These are phyloP conservation scores for Penaeus monodon DNA, from an alignment of 2,888 invertebrate species.

Conservation along the genomic window DNA sequence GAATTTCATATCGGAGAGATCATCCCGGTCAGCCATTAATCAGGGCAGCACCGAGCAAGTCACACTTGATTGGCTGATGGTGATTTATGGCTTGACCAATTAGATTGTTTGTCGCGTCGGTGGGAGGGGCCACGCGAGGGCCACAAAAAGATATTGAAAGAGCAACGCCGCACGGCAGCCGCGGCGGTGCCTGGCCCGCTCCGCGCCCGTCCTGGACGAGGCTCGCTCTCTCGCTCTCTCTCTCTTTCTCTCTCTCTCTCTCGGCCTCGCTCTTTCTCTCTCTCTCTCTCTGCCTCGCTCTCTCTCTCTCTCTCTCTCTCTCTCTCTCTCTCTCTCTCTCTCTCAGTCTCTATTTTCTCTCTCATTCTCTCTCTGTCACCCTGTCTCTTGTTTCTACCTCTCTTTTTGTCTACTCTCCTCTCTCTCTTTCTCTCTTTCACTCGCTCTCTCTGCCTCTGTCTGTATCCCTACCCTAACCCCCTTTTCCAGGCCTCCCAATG, in stretches of 20 bases:
- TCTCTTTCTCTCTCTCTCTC: constrained; percentile 1
- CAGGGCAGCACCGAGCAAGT: constrained; percentile 51
- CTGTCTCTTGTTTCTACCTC: too few relatives aligned
- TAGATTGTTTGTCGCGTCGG: constrained; percentile 61
- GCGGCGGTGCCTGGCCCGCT: not conserved
- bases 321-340: too few relatives aligned
- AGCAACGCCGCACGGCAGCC: too few relatives aligned
- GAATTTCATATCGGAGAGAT: constrained; percentile 61
- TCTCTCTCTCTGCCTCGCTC: too few relatives aligned
- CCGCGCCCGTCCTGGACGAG: not conserved
- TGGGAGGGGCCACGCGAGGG: constrained; percentile 49
- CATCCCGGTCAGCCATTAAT: constrained; percentile 61
- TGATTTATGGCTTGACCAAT: constrained; percentile 60
- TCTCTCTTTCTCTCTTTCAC: too few relatives aligned
- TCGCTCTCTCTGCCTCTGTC: too few relatives aligned
- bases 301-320: too few relatives aligned
- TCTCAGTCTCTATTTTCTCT: too few relatives aligned
- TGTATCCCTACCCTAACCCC: too few relatives aligned
- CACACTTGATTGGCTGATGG: constrained; percentile 62
- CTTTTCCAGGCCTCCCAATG: too few relatives aligned
- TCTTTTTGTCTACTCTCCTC: too few relatives aligned
- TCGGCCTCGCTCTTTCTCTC: not conserved
- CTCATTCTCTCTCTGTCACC: too few relatives aligned
- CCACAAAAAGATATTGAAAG: not conserved
- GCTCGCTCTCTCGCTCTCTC: constrained; percentile 20